These are phyloP conservation scores for Pegoplata infirma DNA, from an alignment of 2,888 invertebrate species.

Conservation along the genomic window DNA sequence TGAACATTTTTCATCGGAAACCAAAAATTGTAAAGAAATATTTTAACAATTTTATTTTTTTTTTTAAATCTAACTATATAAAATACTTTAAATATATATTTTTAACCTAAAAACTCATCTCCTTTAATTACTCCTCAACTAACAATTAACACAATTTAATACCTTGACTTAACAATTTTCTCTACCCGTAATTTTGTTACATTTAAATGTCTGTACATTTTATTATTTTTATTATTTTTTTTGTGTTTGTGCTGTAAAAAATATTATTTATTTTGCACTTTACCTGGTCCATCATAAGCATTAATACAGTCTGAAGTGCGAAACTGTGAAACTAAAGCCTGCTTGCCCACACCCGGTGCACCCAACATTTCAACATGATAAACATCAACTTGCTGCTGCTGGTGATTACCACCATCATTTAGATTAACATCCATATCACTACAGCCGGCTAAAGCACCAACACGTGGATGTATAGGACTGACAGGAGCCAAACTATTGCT, in stretches of 20 bases:
- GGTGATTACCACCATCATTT: constrained; percentile 79
- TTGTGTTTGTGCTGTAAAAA: too few species aligned
- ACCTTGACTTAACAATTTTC: background rate
- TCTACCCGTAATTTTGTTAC: background rate
- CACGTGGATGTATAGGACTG: constrained; percentile 79
- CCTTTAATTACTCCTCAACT: too few species aligned
- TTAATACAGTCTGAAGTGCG: constrained; percentile 96
- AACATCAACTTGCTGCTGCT: constrained; percentile 79
- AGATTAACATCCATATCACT: constrained; percentile 67
- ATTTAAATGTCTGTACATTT: background rate
- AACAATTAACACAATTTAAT: background rate
- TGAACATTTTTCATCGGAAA: too few species aligned
- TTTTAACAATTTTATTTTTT: too few species aligned
- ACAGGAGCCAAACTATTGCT: constrained; percentile 89
- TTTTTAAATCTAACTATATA: too few species aligned
- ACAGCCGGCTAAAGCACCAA: constrained; percentile 64
- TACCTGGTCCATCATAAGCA: constrained; percentile 93
- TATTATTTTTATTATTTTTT: constrained; percentile 5
- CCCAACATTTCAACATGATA: constrained; percentile 88
- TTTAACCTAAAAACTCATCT: too few species aligned
- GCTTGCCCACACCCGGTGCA: constrained; percentile 90
- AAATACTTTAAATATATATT: too few species aligned
- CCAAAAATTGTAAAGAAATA: too few species aligned
- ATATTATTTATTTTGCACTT: constrained; percentile 66
- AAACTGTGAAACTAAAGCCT: constrained; percentile 91